phyloP scores from a whole-genome alignment of 2,888 invertebrate genomes.

The Azorinus chamasolen region DNA sequence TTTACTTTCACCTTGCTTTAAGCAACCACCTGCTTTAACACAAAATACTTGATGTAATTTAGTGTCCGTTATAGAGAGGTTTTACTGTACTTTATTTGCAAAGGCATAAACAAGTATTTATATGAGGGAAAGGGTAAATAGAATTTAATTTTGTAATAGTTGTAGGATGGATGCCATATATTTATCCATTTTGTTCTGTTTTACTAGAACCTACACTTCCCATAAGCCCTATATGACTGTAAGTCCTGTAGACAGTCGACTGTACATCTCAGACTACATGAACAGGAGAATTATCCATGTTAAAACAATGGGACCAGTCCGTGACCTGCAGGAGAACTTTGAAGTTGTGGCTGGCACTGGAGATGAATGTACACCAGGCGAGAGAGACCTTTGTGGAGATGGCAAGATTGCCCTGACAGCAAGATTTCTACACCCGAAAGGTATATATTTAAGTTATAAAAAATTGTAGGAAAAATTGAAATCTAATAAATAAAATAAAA shows the following conservation, averaged over 20 bases:
- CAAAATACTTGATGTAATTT: too few species aligned
- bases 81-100: too few species aligned
- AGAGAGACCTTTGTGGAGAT: slow-evolving; percentile 95
- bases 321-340: slow-evolving; percentile 90
- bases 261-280: slow-evolving; percentile 98
- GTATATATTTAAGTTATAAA: slow-evolving; percentile 87
- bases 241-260: slow-evolving; percentile 97
- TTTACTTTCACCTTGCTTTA: too few species aligned
- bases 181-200: neutral
- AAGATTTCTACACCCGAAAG: slow-evolving; percentile 96
- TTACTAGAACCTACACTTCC: slow-evolving; percentile 96
- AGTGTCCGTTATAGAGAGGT: too few species aligned
- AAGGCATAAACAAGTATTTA: too few species aligned
- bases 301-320: slow-evolving; percentile 85
- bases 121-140: too few species aligned
- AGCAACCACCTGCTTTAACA: too few species aligned
- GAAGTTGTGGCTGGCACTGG: slow-evolving; percentile 98
- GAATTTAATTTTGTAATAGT: too few species aligned
- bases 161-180: too few species aligned
- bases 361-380: slow-evolving; percentile 91
- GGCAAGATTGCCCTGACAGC: slow-evolving; percentile 96
- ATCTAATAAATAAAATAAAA: neutral
- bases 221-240: slow-evolving; percentile 99
- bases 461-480: neutral
- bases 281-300: slow-evolving; percentile 82